Base-by-base conservation (phyloP, 2,113 vertebrate species). In the Geococcyx californianus region DNA sequence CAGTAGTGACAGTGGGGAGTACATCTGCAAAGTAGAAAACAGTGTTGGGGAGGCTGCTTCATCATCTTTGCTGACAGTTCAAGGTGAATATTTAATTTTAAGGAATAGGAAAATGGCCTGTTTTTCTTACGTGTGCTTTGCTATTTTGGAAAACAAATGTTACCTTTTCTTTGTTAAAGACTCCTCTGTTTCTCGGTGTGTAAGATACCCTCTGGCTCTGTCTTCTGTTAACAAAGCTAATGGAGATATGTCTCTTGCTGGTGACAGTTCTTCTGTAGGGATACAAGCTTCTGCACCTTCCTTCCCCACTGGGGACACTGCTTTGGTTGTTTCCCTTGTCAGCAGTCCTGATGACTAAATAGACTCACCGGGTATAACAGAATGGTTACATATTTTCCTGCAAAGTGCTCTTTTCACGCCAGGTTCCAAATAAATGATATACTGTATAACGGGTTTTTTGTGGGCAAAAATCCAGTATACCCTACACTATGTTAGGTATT, bases 11-110 rank as follows among this genome's bases (percentile, higher is more conserved):
- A 96, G 98, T 36, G 99, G 99, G 21, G 99, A 99, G 96, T 99
- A 99, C 72, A 98, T 98, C 16, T 99, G 99, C 98, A 99, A 99
- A 97, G 99, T 99, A 12, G 99, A 99, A 97, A 99, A 99, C 96
- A 96, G 86, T 25, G 99, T 99, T 73, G 99, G 99, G 28, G 98
- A 98, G 6, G 96, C 98, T 31, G 97, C 98, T 95, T 99, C 99
- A 77, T 99, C 97, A 18, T 98, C 99, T 92, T 98, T 97, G 75
- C 98, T 99, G 84, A 98, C 94, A 38, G 98, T 99, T 85, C 98
- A 98, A 98, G 99, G 99, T 99, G 98, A 99, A 84, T 76, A 89
- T 72, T 95, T 87, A 3, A 44, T 64, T 83, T 70, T 15, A 18
- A 59, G 52, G 92, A 51, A 34, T 3, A 34, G 8, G 6, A 62